A percentile compares a stretch with the other conserved stretches of the same genome.
These are phyloP conservation scores for Menidia beryllina DNA, from an alignment of 2,113 vertebrate genomes.

Conservation along the genomic window DNA sequence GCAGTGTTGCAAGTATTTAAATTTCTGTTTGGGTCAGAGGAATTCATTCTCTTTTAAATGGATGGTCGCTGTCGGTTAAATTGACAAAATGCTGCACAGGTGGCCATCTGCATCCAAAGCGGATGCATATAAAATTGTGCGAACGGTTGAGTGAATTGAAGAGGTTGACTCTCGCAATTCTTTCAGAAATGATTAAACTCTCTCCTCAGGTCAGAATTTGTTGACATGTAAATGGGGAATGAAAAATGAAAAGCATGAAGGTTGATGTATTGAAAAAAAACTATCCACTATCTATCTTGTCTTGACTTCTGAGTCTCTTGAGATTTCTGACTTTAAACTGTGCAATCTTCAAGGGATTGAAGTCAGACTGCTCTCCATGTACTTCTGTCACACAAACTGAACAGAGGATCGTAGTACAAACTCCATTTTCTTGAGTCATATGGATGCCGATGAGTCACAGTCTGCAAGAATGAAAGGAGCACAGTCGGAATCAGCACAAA, in stretches of 20 bases:
- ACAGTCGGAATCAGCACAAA: background rate
- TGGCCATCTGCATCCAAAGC: too few relatives aligned
- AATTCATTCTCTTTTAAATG: too few relatives aligned
- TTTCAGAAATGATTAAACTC: background rate
- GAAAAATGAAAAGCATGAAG: background rate
- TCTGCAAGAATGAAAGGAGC: background rate
- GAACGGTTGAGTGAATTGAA: background rate
- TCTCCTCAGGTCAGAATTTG: background rate
- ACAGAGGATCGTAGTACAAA: background rate
- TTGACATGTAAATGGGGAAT: background rate
- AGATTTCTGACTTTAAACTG: background rate
- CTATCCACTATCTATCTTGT: too few relatives aligned
- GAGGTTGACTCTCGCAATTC: too few relatives aligned
- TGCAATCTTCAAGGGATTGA: background rate
- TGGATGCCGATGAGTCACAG: background rate
- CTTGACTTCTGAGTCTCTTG: too few relatives aligned
- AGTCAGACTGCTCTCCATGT: too few relatives aligned
- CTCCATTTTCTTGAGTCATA: background rate
- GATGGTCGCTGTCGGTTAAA: too few relatives aligned
- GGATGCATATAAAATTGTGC: too few relatives aligned
- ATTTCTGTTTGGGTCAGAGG: too few relatives aligned
- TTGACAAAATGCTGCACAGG: too few relatives aligned
- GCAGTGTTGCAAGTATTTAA: too few relatives aligned
- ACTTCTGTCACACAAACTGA: background rate
- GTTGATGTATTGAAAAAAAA: background rate